Percentiles rank a stretch among this genome's conserved stretches.
Conservation (phyloP, 1,140 invertebrate species). For the Phortica variegata region DNA sequence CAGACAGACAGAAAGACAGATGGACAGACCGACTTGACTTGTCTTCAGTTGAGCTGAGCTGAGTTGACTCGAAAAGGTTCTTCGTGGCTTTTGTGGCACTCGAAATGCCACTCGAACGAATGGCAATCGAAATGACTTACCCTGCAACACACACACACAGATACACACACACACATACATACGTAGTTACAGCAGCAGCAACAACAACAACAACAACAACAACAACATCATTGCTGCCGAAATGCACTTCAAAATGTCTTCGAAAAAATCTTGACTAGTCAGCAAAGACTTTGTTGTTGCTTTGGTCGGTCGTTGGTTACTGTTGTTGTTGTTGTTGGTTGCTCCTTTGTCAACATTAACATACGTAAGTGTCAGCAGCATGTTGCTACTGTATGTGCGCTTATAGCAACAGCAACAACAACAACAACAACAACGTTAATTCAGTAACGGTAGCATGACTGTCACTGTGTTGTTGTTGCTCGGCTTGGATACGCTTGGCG, state of each 20-base stretch:
- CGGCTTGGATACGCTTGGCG: background rate
- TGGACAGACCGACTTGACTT: too few species aligned
- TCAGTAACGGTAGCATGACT: background rate
- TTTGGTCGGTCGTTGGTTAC: background rate
- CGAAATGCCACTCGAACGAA: too few species aligned
- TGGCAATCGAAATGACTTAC: too few species aligned
- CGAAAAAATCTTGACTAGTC: background rate
- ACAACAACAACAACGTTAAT: conserved; percentile 4
- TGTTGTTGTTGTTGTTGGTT: conserved; percentile 18
- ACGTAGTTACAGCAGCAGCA: background rate
- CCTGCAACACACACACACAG: too few species aligned
- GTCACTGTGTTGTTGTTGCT: background rate
- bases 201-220: background rate
- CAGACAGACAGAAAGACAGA: too few species aligned
- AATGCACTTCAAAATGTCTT: conserved; percentile 15
- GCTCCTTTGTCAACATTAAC: conserved; percentile 54
- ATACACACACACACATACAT: too few species aligned
- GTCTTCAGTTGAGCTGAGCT: too few species aligned
- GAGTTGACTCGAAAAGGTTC: too few species aligned
- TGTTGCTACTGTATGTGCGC: conserved; percentile 39
- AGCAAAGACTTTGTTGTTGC: conserved; percentile 13
- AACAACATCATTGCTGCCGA: background rate
- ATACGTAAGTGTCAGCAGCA: conserved; percentile 52
- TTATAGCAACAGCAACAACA: background rate
- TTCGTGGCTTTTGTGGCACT: too few species aligned